Conservation (phyloP, 2,113 vertebrate species). For the Prunella fulvescens region DNA sequence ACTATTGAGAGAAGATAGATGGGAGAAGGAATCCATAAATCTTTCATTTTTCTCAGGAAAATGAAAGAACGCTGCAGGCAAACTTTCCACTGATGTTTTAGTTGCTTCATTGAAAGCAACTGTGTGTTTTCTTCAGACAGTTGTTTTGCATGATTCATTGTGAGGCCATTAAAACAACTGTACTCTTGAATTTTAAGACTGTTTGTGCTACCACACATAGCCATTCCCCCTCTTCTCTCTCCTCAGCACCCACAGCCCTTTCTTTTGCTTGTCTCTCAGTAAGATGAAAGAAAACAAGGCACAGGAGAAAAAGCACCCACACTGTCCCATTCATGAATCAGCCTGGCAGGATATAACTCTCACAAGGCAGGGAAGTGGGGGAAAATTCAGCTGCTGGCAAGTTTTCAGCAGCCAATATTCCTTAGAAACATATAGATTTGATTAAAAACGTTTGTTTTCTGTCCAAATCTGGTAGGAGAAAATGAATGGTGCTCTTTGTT, state of each 20-base stretch:
- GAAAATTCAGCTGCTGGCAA: neutral
- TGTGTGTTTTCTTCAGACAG: constrained; percentile 1
- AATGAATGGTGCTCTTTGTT: constrained; percentile 55
- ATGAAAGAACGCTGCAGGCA: constrained; percentile 7
- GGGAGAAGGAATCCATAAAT: neutral
- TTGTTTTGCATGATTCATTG: constrained; percentile 31
- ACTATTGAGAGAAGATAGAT: neutral
- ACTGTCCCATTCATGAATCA: neutral
- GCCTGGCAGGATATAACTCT: neutral
- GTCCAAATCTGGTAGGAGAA: constrained; percentile 42
- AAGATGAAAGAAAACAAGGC: neutral
- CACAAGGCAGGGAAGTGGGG: neutral
- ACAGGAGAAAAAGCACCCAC: neutral
- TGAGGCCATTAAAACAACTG: neutral
- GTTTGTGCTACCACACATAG: neutral
- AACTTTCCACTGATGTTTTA: constrained; percentile 23
- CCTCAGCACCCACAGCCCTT: neutral
- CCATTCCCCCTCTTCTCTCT: neutral
- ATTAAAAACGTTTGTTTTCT: constrained; percentile 67
- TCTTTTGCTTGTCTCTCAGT: neutral
- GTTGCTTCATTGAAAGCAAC: constrained; percentile 30
- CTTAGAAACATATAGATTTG: constrained; percentile 66
- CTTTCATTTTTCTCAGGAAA: neutral
- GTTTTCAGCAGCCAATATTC: constrained; percentile 41
- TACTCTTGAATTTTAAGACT: neutral